Evolutionary conservation across 2,797 vertebrate genomes (phyloP), one percentile per base, ranked within the genome.

Genomic region (Bradypodion ventrale): DNA sequence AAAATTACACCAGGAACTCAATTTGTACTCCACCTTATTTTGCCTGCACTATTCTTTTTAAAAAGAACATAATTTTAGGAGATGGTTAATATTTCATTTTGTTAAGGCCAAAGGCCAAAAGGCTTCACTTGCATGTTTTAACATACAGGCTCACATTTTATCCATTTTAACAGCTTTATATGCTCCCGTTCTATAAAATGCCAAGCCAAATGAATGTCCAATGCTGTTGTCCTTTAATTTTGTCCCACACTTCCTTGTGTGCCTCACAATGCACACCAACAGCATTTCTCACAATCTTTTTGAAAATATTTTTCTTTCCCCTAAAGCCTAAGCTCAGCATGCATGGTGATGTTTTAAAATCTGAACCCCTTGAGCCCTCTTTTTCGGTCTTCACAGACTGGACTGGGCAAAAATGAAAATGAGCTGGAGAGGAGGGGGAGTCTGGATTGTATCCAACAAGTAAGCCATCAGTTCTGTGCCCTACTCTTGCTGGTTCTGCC

Each of bases 371-470:
- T 1, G 66, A 16, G 5, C 12, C 2, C 3, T 19, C 10, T 10
- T 19, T 84, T 73, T 77, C 65, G 15, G 15, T 80, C 4, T 76
- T 15, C 44, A 70, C 32, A 68, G 42, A 62, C 29, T 80, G 42
- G 68, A 29, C 60, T 44, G n/a, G 65, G 35, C 23, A 59, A 70
- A 27, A 56, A 56, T 4, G 7, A 49, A n/a, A 44, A 23, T 8
- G 10, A 15, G 37, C 1, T 37, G 46, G 16, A 37, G 23, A n/a
- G n/a, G 2, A 25, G 27, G 1, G 49, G 62, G 21, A 25, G 23
- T n/a, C 46, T 79, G 85, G 75, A 79, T 79, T 23, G 29, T 19
- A 78, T 83, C 62, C 75, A 87, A 76, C 66, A 87, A 87, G 86
- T 65, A 80, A 77, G 59, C 3, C 29, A 84, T 87, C 73, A 72